phyloP scores from a whole-genome alignment of 2,113 vertebrate genomes.

The Ailuropoda melanoleuca region DNA sequence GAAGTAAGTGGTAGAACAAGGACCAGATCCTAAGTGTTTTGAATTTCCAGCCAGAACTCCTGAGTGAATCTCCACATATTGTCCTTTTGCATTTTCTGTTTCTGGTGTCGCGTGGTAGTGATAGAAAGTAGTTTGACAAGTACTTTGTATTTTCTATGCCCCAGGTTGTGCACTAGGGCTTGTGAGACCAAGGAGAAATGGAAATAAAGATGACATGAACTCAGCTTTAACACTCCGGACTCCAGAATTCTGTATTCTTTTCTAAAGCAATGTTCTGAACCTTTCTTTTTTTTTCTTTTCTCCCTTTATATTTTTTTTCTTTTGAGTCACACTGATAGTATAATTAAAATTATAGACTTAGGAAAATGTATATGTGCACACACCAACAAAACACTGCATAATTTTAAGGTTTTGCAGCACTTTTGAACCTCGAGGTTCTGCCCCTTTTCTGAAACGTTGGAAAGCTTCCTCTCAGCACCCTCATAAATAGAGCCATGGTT shows the following conservation, averaged over 20 bases:
- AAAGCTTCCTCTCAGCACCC: neutral
- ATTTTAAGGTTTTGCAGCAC: neutral
- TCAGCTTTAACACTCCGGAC: neutral
- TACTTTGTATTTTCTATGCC: neutral
- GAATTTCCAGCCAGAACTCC: neutral
- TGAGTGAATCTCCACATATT: neutral
- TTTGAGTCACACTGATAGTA: slow-evolving; percentile 28
- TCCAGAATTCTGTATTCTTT: neutral
- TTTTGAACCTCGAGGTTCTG: neutral
- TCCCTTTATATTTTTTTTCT: neutral
- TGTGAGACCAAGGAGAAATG: neutral
- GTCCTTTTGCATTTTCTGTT: neutral
- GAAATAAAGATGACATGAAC: slow-evolving; percentile 6
- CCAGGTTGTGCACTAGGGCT: neutral
- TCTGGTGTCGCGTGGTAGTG: neutral
- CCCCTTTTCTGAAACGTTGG: neutral
- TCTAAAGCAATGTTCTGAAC: neutral
- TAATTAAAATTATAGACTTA: slow-evolving; percentile 50
- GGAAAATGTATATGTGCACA: neutral
- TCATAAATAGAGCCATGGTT: slow-evolving; percentile 7
- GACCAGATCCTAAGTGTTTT: neutral
- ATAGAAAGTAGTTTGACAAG: neutral
- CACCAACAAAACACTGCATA: neutral
- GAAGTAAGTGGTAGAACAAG: neutral
- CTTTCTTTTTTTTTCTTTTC: neutral